Evolutionary conservation across 2,113 vertebrate species (phyloP), one percentile per base, ranked within the genome.

Genomic region (Salvator merianae): DNA sequence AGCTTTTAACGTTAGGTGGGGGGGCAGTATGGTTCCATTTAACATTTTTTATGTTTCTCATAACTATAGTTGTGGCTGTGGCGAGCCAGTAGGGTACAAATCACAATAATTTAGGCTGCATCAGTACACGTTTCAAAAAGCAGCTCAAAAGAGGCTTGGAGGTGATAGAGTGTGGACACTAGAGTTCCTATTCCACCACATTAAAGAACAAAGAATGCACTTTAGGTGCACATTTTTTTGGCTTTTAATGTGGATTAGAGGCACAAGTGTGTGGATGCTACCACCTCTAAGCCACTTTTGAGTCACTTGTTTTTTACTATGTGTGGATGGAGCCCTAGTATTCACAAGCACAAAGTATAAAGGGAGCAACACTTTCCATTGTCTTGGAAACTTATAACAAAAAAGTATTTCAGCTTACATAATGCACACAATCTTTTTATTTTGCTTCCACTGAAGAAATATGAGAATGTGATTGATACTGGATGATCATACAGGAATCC

Each of bases 41-140:
- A 30, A 34, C 59, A 88, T 90, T 26, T 86, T 86, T 43, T 55
- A 79, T 86, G n/a, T 84, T 93, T 83, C 82, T 79, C 79, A 36
- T 82, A 91, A 7, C 1, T 0, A 59, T n/a, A 1, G 78, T 0
- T 0, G 69, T 89, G n/a, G 80, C 0, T 0, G 69, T 89, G n/a
- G 80, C 85, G 28, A 36, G 38, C 13, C 74, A 38, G 24, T 73
- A n/a, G 36, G 34, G n/a, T 32, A 82, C 59, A 62, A 88, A 69
- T 77, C 70, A 84, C 72, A 78, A 65, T 68, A 86, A 36, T 59
- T 53, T 86, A 59, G 55, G 55, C 16, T 59, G 55, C 55, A 59
- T 14, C 50, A 13, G 16, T 53, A 53, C 50, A 50, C 16, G 10
- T 18, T 59, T 59, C 18, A 55, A 20, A 59, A 59, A 59, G 55